phyloP scores from a whole-genome alignment of 2,113 vertebrate genomes.

The Podarcis cretensis region DNA sequence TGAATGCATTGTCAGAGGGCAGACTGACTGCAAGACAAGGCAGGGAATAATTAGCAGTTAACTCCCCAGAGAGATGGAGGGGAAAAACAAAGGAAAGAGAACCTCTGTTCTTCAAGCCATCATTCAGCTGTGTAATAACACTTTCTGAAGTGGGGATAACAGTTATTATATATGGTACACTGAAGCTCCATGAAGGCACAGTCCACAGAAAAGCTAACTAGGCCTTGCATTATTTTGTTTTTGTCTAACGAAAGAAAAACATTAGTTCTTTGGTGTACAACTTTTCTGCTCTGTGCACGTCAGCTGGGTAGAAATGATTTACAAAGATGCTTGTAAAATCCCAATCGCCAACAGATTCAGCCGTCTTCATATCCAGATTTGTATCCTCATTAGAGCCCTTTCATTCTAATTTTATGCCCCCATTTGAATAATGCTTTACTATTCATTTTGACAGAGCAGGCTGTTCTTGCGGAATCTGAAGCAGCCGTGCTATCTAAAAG shows the following conservation, averaged over 20 bases:
- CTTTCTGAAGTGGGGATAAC: conserved; percentile 2
- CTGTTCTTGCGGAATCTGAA: not conserved
- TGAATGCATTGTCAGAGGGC: not conserved
- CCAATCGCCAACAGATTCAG: not conserved
- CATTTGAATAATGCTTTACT: not conserved
- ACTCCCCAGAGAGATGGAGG: not conserved
- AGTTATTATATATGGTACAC: not conserved
- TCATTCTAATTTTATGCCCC: not conserved
- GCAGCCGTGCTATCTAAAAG: not conserved
- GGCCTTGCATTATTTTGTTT: not conserved
- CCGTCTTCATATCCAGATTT: conserved; percentile 11
- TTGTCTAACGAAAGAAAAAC: conserved; percentile 1
- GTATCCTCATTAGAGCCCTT: not conserved
- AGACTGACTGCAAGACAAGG: not conserved
- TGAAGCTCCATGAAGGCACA: not conserved
- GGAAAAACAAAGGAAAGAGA: not conserved
- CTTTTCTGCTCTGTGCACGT: not conserved
- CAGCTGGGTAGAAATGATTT: not conserved
- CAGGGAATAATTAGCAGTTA: not conserved
- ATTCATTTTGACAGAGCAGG: not conserved
- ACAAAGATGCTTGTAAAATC: not conserved
- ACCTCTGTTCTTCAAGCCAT: not conserved
- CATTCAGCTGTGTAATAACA: not conserved
- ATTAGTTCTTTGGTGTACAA: not conserved
- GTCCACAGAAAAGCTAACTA: conserved; percentile 3